Evolutionary conservation across 1,140 invertebrate genomes (phyloP), one percentile per base, ranked within the genome.

Genomic region (Aphidius ervi): DNA sequence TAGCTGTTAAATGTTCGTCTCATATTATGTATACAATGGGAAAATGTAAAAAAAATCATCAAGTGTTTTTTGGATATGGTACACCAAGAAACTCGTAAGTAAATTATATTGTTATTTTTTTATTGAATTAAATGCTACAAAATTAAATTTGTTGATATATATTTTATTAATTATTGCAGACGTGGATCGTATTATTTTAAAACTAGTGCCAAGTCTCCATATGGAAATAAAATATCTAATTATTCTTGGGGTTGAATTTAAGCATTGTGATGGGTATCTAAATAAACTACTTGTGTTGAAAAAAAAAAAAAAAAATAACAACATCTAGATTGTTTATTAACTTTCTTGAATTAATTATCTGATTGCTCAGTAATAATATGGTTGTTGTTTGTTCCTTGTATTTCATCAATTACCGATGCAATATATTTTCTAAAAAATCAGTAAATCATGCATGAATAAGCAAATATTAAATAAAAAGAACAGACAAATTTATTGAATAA

Each of bases 1-100:
- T 75, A 4, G 78, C 82, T 0, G 72, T 75, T 0, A 60, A 68
- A 5, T 78, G 81, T 52, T 5, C 49, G 3, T 62, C 62, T 4
- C 62, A 62, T 52, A n/a, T 1, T 7, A 31, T 57, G 5, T 66
- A 45, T 42, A 46, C 23, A 54, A 46, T 10, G 20, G 60, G 59
- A 37, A 57, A 49, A 57, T 66, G 65, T 43, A 10, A 40, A 9
- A 6, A 20, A 2, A 66, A 66, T 53, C 39, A 54, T 45, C 58
- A 62, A 8, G 47, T 66, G 31, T 64, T 58, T 48, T 64, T 62
- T 40, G 67, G 67, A 47, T 70, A 70, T 57, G 6, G 56, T 3
- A 43, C 59, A 23, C 53, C 64, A 16, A 55, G 8, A 9, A 53
- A 66, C n/a, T 46, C 39, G 67, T 70, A 47, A 65, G 68, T 61